These are phyloP conservation scores for Triplophysa yarkandensis DNA, from an alignment of 2,797 vertebrate species.

Conservation along the genomic window DNA sequence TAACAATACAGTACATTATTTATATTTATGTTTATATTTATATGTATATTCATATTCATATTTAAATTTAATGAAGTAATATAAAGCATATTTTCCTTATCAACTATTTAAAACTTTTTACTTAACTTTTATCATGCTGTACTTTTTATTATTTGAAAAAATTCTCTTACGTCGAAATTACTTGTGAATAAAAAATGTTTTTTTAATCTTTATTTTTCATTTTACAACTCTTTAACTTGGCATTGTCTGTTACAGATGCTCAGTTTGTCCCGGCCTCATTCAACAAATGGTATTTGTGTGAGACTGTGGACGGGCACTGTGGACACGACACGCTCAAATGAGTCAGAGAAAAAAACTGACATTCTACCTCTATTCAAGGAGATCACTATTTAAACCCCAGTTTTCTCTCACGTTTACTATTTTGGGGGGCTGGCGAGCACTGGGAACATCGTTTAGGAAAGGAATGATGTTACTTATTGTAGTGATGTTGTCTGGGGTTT, in stretches of 20 bases:
- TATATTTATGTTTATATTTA: too few species aligned
- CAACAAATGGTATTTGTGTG: conserved; percentile 36
- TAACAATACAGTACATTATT: too few species aligned
- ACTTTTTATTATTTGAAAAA: too few species aligned
- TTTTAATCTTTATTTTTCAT: not conserved
- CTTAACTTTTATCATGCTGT: too few species aligned
- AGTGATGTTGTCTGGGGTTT: conserved; percentile 1
- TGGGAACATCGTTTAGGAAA: not conserved
- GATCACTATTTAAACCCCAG: conserved; percentile 46
- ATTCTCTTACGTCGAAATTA: not conserved
- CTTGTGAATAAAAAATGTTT: not conserved
- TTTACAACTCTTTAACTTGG: not conserved
- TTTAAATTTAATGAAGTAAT: too few species aligned
- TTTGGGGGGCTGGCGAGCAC: not conserved
- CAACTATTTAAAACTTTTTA: too few species aligned
- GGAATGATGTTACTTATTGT: conserved; percentile 9
- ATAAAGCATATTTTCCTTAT: too few species aligned
- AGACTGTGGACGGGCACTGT: conserved; percentile 61
- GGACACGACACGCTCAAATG: conserved; percentile 68
- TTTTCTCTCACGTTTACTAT: not conserved
- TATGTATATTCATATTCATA: too few species aligned
- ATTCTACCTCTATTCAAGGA: conserved; percentile 58
- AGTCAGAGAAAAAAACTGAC: conserved; percentile 53
- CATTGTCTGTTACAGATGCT: not conserved
- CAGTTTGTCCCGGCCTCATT: conserved; percentile 12